Evolutionary conservation across 2,113 vertebrate genomes (phyloP).

Genomic region (Hystrix cristata): DNA sequence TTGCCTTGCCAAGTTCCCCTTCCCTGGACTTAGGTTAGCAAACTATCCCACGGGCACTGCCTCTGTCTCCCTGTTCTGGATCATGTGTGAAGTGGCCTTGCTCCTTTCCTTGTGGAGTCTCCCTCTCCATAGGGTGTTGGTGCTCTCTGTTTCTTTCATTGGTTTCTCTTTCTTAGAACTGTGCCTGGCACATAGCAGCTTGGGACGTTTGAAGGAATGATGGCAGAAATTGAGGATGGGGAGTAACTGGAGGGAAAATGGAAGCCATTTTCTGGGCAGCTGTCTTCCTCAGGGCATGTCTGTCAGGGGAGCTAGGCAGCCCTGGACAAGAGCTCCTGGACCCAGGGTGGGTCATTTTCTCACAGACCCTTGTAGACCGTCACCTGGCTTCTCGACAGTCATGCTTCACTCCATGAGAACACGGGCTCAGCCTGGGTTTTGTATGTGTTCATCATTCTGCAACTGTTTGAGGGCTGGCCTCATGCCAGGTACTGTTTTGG

Average conservation of each 20-base stretch:
- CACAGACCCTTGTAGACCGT: not conserved
- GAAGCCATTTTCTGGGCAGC: not conserved
- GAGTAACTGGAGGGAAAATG: not conserved
- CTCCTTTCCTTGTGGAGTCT: not conserved
- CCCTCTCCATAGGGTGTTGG: not conserved
- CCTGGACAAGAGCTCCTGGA: not conserved
- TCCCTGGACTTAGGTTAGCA: not conserved
- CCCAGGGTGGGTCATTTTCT: not conserved
- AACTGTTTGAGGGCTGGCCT: not conserved
- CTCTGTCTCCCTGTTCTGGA: not conserved
- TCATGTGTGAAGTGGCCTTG: not conserved
- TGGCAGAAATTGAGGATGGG: not conserved
- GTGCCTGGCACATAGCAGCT: not conserved
- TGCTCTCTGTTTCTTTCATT: not conserved
- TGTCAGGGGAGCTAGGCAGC: accelerated
- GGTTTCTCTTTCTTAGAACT: not conserved
- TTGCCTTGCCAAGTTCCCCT: not conserved
- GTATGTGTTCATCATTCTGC: not conserved
- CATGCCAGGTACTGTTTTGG: not conserved
- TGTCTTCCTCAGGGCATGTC: not conserved
- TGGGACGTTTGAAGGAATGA: not conserved
- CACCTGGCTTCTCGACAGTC: not conserved
- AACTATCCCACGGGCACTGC: not conserved
- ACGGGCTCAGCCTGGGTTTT: not conserved
- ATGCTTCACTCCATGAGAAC: not conserved